Conservation (phyloP, 2,888 invertebrate species). For the Micoletzkya japonica region DNA sequence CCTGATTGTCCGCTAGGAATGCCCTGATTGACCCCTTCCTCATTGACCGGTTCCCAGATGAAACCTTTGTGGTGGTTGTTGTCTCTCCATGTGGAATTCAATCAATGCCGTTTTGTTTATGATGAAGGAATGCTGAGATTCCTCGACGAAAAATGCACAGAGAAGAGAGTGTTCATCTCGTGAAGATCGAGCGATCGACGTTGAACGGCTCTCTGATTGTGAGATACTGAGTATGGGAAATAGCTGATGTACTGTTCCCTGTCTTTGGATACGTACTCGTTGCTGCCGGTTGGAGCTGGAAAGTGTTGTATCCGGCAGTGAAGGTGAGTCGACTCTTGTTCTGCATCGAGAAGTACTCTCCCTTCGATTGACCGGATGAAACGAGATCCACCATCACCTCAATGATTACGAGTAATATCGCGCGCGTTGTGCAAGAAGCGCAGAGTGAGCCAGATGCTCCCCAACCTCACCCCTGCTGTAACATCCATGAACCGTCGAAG, state of each 20-base stretch:
- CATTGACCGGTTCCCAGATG: too few relatives aligned
- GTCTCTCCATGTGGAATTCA: slow-evolving; percentile 20
- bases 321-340: slow-evolving; percentile 31
- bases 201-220: slow-evolving; percentile 12
- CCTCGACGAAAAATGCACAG: not conserved
- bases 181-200: slow-evolving; percentile 1
- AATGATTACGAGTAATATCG: too few relatives aligned
- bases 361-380: not conserved
- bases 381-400: slow-evolving; percentile 32
- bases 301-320: slow-evolving; percentile 30
- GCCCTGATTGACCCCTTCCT: too few relatives aligned
- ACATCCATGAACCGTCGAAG: slow-evolving; percentile 23
- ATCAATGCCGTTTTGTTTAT: not conserved
- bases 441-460: not conserved
- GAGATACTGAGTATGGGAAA: not conserved
- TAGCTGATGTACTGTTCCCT: not conserved
- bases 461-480: slow-evolving; percentile 7
- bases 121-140: slow-evolving; percentile 10
- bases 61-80: slow-evolving; percentile 28
- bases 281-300: slow-evolving; percentile 28
- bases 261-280: slow-evolving; percentile 13
- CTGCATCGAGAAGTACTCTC: slow-evolving; percentile 28
- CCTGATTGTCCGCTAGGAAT: slow-evolving; percentile 13
- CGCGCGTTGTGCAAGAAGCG: too few relatives aligned
- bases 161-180: slow-evolving; percentile 17